Conservation (phyloP, 1,140 invertebrate genomes). For the Drosophila miranda region DNA sequence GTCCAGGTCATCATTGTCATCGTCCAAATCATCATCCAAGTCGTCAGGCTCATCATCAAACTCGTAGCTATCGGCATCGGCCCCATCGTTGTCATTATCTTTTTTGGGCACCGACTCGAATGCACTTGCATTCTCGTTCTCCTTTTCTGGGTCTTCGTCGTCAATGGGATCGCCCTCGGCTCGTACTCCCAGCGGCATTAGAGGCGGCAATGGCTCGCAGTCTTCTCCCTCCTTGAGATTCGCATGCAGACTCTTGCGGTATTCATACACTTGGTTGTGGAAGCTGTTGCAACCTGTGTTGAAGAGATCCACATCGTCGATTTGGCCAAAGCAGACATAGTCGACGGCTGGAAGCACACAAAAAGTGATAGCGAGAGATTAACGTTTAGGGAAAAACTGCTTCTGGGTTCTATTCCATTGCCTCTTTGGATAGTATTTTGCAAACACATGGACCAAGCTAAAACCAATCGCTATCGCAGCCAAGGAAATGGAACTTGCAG, state of each 20-base stretch:
- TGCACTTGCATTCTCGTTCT: neutral
- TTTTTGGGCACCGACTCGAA: neutral
- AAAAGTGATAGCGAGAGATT: conserved; percentile 36
- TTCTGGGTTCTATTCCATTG: conserved; percentile 78
- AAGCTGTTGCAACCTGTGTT: conserved; percentile 74
- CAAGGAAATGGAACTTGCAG: conserved; percentile 81
- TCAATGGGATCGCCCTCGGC: conserved; percentile 66
- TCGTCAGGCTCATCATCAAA: conserved; percentile 35
- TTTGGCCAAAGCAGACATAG: conserved; percentile 75
- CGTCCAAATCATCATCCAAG: conserved; percentile 42
- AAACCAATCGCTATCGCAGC: conserved; percentile 50
- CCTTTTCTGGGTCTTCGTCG: conserved; percentile 52
- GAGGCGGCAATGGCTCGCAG: conserved; percentile 61
- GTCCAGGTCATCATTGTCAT: conserved; percentile 57
- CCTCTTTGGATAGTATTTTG: conserved; percentile 73
- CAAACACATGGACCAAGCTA: conserved; percentile 76
- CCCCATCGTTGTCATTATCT: conserved; percentile 33
- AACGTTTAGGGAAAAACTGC: conserved; percentile 66
- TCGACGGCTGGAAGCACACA: conserved; percentile 67
- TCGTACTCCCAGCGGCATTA: conserved; percentile 60
- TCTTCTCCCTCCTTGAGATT: conserved; percentile 71
- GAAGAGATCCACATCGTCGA: conserved; percentile 77
- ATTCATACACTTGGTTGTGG: conserved; percentile 77
- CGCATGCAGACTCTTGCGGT: conserved; percentile 73
- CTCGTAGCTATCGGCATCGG: conserved; percentile 35